Evolutionary conservation across 2,888 invertebrate species (phyloP).

Genomic region (Synergus itoensis): DNA sequence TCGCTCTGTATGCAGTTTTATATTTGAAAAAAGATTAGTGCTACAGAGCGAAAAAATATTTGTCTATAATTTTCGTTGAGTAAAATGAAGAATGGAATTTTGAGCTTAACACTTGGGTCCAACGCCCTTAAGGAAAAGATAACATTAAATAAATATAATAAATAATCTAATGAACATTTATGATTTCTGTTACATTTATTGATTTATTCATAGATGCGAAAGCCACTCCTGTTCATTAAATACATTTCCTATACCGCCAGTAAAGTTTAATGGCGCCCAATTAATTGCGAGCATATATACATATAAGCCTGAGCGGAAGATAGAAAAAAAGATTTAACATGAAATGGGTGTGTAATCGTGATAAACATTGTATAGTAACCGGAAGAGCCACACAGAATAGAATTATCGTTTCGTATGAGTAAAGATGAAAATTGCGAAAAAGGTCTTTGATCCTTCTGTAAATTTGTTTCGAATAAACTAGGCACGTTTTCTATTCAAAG

Average conservation of each 20-base stretch:
- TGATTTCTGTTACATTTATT: too few relatives aligned
- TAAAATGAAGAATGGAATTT: too few relatives aligned
- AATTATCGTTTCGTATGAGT: slow-evolving; percentile 48
- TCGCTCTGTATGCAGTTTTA: too few relatives aligned
- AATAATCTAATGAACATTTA: too few relatives aligned
- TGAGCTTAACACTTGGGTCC: too few relatives aligned
- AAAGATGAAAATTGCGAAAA: neutral
- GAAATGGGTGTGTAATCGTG: slow-evolving; percentile 50
- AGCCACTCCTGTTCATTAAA: neutral
- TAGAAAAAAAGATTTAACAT: slow-evolving; percentile 18
- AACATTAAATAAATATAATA: too few relatives aligned
- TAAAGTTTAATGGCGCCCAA: neutral
- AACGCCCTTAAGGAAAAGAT: too few relatives aligned
- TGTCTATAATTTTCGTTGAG: too few relatives aligned
- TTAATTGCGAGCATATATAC: neutral
- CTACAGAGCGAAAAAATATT: too few relatives aligned
- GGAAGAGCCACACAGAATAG: slow-evolving; percentile 52
- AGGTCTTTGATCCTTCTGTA: slow-evolving; percentile 16
- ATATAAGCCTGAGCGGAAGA: neutral
- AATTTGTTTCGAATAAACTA: neutral
- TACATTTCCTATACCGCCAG: neutral
- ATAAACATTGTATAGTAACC: slow-evolving; percentile 52
- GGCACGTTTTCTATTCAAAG: slow-evolving; percentile 14
- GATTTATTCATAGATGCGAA: neutral
- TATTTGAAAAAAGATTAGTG: too few relatives aligned